A percentile compares a stretch with the other conserved stretches of the same genome.
phyloP scores from a whole-genome alignment of 2,888 invertebrate genomes.

The Melangyna quadrimaculata region DNA sequence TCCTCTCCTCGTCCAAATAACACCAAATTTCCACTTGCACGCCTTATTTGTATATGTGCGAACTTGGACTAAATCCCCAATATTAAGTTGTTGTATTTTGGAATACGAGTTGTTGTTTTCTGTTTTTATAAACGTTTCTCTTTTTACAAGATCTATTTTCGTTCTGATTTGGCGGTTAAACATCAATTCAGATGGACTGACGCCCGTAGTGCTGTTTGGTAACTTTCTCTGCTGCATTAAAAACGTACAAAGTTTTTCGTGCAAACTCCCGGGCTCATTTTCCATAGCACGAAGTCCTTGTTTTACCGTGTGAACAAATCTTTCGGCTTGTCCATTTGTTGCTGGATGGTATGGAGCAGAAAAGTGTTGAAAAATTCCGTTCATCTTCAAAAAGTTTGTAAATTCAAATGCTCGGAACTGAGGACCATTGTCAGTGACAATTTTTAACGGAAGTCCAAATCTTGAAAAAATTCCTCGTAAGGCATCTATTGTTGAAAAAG shows the following conservation, averaged over 20 bases:
- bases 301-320: no score
- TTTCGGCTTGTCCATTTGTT: no score
- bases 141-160: background rate
- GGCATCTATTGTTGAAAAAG: no score
- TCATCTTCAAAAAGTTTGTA: constrained; percentile 12
- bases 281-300: no score
- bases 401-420: background rate
- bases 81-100: background rate
- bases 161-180: background rate
- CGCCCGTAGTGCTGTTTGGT: background rate
- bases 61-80: background rate
- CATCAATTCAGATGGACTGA: background rate
- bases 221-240: background rate
- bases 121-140: no score
- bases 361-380: constrained; percentile 25
- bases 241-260: no score
- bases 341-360: constrained; percentile 17
- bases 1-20: background rate
- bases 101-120: background rate
- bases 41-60: no score
- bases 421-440: background rate
- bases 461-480: no score
- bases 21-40: constrained; percentile 24
- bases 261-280: no score
- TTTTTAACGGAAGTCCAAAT: no score